Evolutionary conservation across 2,113 vertebrate genomes (phyloP).

Genomic region (Hyla sarda): DNA sequence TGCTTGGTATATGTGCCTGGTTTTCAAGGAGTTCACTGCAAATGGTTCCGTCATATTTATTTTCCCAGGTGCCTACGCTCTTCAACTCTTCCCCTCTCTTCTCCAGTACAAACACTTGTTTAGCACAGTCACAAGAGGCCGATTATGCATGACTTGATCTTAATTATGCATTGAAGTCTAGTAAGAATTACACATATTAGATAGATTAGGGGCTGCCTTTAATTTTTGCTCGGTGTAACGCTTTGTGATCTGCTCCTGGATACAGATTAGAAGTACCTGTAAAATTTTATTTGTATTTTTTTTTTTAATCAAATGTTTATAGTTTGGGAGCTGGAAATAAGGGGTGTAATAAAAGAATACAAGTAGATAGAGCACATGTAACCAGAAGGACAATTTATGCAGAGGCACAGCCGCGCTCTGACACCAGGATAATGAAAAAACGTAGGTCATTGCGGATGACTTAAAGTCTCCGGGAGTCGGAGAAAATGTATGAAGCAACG

Average conservation of each 20-base stretch:
- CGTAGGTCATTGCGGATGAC: conserved; percentile 97
- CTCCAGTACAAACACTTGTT: conserved; percentile 17
- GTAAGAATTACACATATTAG: conserved; percentile 31
- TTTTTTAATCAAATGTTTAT: conserved; percentile 58
- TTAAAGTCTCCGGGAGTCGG: conserved; percentile 92
- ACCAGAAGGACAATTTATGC: conserved; percentile 99
- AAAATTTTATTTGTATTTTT: conserved; percentile 32
- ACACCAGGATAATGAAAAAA: conserved; percentile 99
- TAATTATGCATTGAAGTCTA: conserved; percentile 39
- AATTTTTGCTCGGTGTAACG: not conserved
- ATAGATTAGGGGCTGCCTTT: conserved; percentile 7
- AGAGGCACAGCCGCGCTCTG: conserved; percentile 89
- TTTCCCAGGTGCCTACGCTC: not conserved
- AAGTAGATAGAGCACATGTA: conserved; percentile 80
- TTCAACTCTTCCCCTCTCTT: not conserved
- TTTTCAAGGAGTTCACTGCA: not conserved
- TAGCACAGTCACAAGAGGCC: conserved; percentile 28
- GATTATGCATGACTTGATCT: conserved; percentile 34
- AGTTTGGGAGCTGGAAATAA: conserved; percentile 51
- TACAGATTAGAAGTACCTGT: conserved; percentile 20
- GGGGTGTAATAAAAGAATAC: conserved; percentile 53
- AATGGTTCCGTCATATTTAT: not conserved
- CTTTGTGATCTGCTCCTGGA: not conserved
- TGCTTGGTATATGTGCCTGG: not conserved
- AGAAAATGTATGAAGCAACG: conserved; percentile 96